Base-by-base conservation (phyloP, 2,797 vertebrate genomes). In the Takifugu ocellatus region DNA sequence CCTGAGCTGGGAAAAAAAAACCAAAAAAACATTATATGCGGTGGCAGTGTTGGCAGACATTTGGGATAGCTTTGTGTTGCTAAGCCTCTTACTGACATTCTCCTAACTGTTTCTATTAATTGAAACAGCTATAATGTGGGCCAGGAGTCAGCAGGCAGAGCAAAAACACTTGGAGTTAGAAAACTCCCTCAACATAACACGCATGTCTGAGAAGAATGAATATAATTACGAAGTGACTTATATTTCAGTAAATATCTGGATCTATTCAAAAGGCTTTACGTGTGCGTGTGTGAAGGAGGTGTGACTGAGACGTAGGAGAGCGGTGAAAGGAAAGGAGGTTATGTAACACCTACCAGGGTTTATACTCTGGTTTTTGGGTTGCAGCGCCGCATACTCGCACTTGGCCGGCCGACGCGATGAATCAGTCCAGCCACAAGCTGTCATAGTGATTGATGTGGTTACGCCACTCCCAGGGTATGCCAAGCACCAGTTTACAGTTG, bases 61-160 rank as follows among this genome's bases (percentile, higher is more conserved):
- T 39, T 17, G 3, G 59, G 55, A 70, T 39, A 26, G 44, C 66
- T 76, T 49, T 52, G 74, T 74, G 66, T 72, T 59, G 77, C 72
- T 68, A 56, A 75, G 66, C 66, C 49, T 56, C 60, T 77, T 66
- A 73, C 74, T 68, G 70, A 78, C 71, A 68, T 56, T 68, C 59
- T 76, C 73, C 64, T 70, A 78, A 83, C 71, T 49, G 58, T 70
- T 71, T 69, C 73, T 72, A 64, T 81, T 82, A 80, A 80, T 80
- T 83, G 36, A 39, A 39, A 39, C 36, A 39, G 36, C 36, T 6
- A 39, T 39, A 75, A 77, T 82, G 52, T 50, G 25, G 67, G 73
- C 64, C 68, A 54, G 43, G 74, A 72, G 49, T n/a, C 43, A 65
- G 55, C 63, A 58, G 59, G 63, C 51, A 56, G 45, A 65, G 53